A percentile compares a stretch with the other conserved stretches of the same genome.
These are phyloP conservation scores for Orchesella flavescens DNA, from an alignment of 2,888 invertebrate genomes.

Conservation along the genomic window DNA sequence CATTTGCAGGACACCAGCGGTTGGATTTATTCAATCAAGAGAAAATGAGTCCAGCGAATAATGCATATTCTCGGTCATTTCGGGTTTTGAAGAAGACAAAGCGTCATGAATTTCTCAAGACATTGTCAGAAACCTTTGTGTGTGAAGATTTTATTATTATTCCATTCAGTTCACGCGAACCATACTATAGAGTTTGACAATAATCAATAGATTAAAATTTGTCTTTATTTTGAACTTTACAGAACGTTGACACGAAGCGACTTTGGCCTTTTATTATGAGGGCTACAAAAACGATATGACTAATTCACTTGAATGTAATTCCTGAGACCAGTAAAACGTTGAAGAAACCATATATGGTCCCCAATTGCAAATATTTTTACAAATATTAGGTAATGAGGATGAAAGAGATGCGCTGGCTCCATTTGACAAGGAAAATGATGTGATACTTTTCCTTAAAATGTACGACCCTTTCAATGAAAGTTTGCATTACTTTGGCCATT, in stretches of 20 bases:
- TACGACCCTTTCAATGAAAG: constrained; percentile 95
- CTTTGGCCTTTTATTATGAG: constrained; percentile 94
- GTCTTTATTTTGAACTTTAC: background rate
- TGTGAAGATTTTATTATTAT: constrained; percentile 73
- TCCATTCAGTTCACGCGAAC: too few species aligned
- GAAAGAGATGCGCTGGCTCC: constrained; percentile 83
- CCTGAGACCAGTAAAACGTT: constrained; percentile 83
- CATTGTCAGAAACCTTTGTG: constrained; percentile 89
- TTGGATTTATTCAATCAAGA: constrained; percentile 96
- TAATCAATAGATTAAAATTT: too few species aligned
- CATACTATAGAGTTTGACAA: too few species aligned
- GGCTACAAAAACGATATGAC: constrained; percentile 89
- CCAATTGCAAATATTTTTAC: constrained; percentile 82
- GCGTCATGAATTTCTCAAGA: constrained; percentile 88
- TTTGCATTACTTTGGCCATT: constrained; percentile 96
- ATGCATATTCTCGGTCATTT: constrained; percentile 83
- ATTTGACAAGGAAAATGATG: constrained; percentile 94
- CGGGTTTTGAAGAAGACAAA: constrained; percentile 91
- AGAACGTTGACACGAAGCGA: constrained; percentile 74
- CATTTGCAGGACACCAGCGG: constrained; percentile 95
- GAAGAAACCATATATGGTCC: constrained; percentile 77
- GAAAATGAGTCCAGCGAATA: constrained; percentile 77
- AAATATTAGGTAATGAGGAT: constrained; percentile 89
- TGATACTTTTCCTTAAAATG: constrained; percentile 94
- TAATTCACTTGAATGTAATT: constrained; percentile 88